Evolutionary conservation across 2,797 vertebrate genomes (phyloP).

Genomic region (Anguilla anguilla): DNA sequence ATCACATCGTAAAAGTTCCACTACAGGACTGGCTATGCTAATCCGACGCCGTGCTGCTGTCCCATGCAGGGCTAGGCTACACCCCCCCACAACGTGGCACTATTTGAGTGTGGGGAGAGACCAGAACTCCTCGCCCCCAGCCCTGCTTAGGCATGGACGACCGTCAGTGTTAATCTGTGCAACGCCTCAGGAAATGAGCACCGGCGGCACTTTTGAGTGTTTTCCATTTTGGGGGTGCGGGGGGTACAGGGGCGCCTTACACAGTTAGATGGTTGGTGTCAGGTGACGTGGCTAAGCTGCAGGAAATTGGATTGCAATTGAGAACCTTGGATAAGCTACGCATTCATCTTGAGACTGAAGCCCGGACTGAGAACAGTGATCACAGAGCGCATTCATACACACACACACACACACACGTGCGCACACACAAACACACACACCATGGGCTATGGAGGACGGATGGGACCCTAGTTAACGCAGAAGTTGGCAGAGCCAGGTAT

Average conservation of each 20-base stretch:
- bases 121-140: not conserved
- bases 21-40: constrained; percentile 25
- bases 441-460: constrained; percentile 30
- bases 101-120: not conserved
- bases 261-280: constrained; percentile 10
- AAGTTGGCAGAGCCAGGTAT: not conserved
- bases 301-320: constrained; percentile 53
- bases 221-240: constrained; percentile 7
- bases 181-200: constrained; percentile 34
- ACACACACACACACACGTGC: not conserved
- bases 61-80: not conserved
- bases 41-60: not conserved
- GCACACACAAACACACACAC: not conserved
- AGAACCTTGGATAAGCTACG: constrained; percentile 39
- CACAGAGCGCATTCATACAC: constrained; percentile 19
- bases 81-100: not conserved
- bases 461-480: constrained; percentile 27
- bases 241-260: not conserved
- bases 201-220: constrained; percentile 24
- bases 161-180: constrained; percentile 45
- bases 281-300: constrained; percentile 14
- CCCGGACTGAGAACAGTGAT: constrained; percentile 36
- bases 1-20: not conserved
- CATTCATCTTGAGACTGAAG: constrained; percentile 36
- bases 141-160: constrained; percentile 43